Evolutionary conservation across 2,888 invertebrate species (phyloP).

Genomic region (Plagiodera versicolora): DNA sequence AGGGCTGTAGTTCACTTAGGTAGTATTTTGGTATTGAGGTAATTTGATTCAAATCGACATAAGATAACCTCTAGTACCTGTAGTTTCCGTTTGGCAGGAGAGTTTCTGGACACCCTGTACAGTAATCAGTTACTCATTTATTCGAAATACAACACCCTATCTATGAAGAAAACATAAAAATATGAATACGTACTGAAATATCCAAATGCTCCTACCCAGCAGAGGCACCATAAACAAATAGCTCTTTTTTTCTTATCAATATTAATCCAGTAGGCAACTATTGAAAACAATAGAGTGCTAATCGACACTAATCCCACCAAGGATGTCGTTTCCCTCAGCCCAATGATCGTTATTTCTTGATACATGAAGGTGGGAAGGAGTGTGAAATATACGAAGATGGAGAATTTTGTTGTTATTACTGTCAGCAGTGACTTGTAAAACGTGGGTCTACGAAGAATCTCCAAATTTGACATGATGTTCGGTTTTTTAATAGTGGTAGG

Average conservation of each 20-base stretch:
- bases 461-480: slow-evolving; percentile 25
- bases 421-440: slow-evolving; percentile 62
- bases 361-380: slow-evolving; percentile 60
- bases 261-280: slow-evolving; percentile 43
- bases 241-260: slow-evolving; percentile 44
- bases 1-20: too few relatives aligned
- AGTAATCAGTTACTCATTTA: too few relatives aligned
- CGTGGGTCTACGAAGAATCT: slow-evolving; percentile 44
- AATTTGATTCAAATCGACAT: too few relatives aligned
- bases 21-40: too few relatives aligned
- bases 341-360: slow-evolving; percentile 40
- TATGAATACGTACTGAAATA: slow-evolving; percentile 58
- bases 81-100: too few relatives aligned
- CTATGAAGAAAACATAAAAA: background rate
- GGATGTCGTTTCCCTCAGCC: slow-evolving; percentile 40
- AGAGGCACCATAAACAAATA: slow-evolving; percentile 51
- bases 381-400: slow-evolving; percentile 58
- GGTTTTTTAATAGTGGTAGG: slow-evolving; percentile 32
- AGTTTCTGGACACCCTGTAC: too few relatives aligned
- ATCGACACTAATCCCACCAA: slow-evolving; percentile 45
- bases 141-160: too few relatives aligned
- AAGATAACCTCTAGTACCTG: too few relatives aligned
- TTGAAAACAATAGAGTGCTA: slow-evolving; percentile 42
- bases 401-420: slow-evolving; percentile 60
- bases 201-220: slow-evolving; percentile 59